Evolutionary conservation across 2,888 invertebrate species (phyloP).

Genomic region (Cheilosia variabilis): DNA sequence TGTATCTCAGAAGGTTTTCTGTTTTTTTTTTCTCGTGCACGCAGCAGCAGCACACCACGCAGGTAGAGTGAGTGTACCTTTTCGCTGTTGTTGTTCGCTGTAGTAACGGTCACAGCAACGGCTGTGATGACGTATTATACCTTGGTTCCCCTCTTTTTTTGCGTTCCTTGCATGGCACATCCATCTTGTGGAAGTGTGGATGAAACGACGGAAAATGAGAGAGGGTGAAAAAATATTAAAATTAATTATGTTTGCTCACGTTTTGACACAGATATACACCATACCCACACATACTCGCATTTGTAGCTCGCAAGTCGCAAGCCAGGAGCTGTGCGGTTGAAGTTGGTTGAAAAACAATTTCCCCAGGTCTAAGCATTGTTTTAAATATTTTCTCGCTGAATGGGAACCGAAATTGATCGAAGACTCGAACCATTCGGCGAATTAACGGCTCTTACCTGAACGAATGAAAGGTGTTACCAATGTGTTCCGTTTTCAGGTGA

Average conservation of each 20-base stretch:
- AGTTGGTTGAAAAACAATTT: constrained; percentile 42
- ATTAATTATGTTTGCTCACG: constrained; percentile 75
- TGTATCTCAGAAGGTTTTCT: constrained; percentile 32
- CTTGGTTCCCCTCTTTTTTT: constrained; percentile 52
- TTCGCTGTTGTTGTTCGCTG: constrained; percentile 16
- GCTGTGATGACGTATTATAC: constrained; percentile 62
- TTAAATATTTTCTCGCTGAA: constrained; percentile 10
- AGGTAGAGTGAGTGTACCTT: constrained; percentile 35
- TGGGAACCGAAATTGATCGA: constrained; percentile 44
- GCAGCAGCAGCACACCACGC: constrained; percentile 7
- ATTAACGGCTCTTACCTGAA: constrained; percentile 64
- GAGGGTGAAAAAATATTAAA: constrained; percentile 58
- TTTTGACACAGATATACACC: constrained; percentile 62
- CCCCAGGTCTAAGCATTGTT: constrained; percentile 27
- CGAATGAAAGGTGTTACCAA: constrained; percentile 58
- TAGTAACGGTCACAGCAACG: constrained; percentile 68
- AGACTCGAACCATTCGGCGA: constrained; percentile 67
- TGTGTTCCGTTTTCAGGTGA: constrained; percentile 17
- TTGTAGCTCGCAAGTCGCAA: constrained; percentile 9
- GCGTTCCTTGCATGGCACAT: constrained; percentile 45
- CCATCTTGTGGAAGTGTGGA: constrained; percentile 72
- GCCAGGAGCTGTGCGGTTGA: constrained; percentile 26
- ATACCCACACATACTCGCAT: constrained; percentile 9
- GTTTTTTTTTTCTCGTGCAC: constrained; percentile 34
- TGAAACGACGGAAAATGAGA: constrained; percentile 57